Conservation (phyloP, 2,888 invertebrate genomes). For the Conus canariensis region DNA sequence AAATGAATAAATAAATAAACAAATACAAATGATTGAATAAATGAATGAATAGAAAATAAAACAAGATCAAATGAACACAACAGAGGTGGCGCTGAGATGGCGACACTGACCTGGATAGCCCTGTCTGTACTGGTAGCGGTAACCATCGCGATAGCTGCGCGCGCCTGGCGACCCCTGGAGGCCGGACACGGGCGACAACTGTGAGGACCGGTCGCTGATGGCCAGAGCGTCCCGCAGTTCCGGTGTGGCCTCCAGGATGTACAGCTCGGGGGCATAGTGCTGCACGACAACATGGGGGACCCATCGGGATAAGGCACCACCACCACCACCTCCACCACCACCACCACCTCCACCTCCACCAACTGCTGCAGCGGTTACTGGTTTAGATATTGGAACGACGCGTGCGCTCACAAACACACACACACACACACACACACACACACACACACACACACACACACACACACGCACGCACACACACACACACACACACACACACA, state of each 20-base stretch:
- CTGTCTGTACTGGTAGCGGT: conserved; percentile 27
- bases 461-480: background rate
- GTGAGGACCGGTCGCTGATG: conserved; percentile 47
- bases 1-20: no score
- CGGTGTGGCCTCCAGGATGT: conserved; percentile 47
- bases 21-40: no score
- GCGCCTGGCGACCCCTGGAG: conserved; percentile 36
- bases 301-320: no score
- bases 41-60: no score
- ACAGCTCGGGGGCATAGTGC: conserved; percentile 52
- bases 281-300: background rate
- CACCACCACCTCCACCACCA: background rate
- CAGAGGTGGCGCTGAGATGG: background rate
- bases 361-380: background rate
- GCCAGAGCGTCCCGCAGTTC: conserved; percentile 51
- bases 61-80: no score
- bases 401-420: background rate
- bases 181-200: conserved; percentile 48
- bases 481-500: no score
- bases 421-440: background rate
- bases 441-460: background rate
- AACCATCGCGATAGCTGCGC: conserved; percentile 31
- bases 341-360: background rate
- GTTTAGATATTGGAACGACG: background rate
- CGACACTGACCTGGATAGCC: conserved; percentile 43